These are phyloP conservation scores for Bradypodion pumilum DNA, from an alignment of 2,797 vertebrate species.

Conservation along the genomic window DNA sequence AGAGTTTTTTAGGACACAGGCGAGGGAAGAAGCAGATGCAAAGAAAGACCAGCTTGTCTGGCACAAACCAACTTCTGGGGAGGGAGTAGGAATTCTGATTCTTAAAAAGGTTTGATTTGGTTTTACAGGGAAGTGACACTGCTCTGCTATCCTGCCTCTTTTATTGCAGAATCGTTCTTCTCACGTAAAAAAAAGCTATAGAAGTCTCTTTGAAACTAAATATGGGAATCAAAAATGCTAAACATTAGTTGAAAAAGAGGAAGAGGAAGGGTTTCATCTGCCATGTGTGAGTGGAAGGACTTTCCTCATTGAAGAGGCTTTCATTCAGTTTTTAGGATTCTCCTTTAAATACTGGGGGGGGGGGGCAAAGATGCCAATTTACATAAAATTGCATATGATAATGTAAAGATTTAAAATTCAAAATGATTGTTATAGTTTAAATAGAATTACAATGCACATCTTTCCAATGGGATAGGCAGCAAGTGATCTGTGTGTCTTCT, in stretches of 20 bases:
- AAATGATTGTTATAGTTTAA: no score
- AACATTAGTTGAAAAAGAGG: not conserved
- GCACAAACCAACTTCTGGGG: not conserved
- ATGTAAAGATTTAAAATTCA: no score
- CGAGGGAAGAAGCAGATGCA: not conserved
- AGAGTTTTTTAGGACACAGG: constrained; percentile 36
- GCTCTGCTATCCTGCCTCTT: not conserved
- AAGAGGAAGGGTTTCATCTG: not conserved
- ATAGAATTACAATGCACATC: no score
- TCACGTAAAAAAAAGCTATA: not conserved
- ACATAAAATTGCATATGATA: no score
- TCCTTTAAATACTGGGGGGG: no score
- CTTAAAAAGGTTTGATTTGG: not conserved
- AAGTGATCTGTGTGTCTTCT: no score
- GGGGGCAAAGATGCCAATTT: no score
- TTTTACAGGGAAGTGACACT: not conserved
- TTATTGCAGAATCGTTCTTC: not conserved
- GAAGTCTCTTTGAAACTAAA: not conserved
- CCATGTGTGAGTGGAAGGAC: not conserved
- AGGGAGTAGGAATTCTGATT: not conserved
- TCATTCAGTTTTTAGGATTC: no score
- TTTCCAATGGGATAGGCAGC: no score
- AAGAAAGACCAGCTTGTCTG: not conserved
- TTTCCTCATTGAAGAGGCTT: no score
- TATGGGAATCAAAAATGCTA: not conserved